A percentile compares a stretch with the other conserved stretches of the same genome.
Conservation (phyloP, 2,113 vertebrate species). For the Odocoileus virginianus region DNA sequence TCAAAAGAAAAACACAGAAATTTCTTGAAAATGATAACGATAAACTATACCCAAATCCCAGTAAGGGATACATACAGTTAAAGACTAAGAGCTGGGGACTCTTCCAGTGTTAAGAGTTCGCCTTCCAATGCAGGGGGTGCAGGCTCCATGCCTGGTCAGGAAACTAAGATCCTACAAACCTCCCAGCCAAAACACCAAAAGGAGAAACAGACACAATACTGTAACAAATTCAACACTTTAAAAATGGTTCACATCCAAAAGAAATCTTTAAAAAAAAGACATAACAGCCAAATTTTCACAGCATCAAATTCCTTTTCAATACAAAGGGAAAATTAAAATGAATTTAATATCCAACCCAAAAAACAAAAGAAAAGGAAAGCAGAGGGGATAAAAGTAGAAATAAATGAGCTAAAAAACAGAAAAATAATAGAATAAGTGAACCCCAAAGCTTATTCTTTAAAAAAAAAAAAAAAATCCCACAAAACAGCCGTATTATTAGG, state of each 20-base stretch:
- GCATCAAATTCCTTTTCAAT: background rate
- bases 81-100: background rate
- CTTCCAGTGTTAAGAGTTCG: accelerated
- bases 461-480: background rate
- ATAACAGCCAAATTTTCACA: background rate
- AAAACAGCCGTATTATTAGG: background rate
- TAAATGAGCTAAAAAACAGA: background rate
- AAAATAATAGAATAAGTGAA: background rate
- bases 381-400: background rate
- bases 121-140: background rate
- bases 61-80: background rate
- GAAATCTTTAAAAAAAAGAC: background rate
- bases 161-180: background rate
- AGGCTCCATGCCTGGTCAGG: background rate
- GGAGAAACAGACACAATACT: background rate
- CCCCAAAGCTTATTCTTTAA: background rate
- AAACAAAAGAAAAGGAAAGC: background rate
- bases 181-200: background rate
- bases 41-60: background rate
- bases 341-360: background rate
- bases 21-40: background rate
- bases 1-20: background rate
- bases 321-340: background rate
- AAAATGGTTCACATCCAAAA: background rate
- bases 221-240: background rate